Conservation (phyloP, 2,888 invertebrate species). For the Tridacna gigas region DNA sequence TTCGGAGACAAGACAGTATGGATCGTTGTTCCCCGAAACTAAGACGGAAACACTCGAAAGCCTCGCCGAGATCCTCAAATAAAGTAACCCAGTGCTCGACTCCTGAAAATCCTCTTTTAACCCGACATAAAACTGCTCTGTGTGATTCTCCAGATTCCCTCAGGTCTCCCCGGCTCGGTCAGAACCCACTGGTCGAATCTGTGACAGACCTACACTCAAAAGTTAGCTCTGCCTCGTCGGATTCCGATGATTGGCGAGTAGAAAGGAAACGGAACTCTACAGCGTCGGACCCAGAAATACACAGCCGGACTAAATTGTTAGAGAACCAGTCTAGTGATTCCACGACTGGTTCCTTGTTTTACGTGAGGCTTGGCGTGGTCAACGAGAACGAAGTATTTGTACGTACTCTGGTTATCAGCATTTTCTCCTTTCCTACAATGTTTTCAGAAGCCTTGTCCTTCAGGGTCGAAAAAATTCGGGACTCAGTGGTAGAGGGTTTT, state of each 20-base stretch:
- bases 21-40: conserved; percentile 8
- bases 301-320: not conserved
- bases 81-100: not conserved
- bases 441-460: too few species aligned
- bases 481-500: too few species aligned
- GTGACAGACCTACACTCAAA: conserved; percentile 14
- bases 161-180: conserved; percentile 16
- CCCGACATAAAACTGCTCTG: conserved; percentile 19
- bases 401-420: conserved; percentile 46
- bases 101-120: conserved; percentile 32
- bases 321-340: conserved; percentile 11
- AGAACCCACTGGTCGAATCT: conserved; percentile 28
- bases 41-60: conserved; percentile 21
- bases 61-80: conserved; percentile 13
- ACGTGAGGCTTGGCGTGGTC: conserved; percentile 48
- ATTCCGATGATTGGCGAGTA: conserved; percentile 10
- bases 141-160: conserved; percentile 41
- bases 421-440: too few species aligned
- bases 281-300: conserved; percentile 6
- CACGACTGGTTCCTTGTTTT: conserved; percentile 41
- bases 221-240: conserved; percentile 8
- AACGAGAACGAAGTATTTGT: conserved; percentile 65
- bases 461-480: too few species aligned
- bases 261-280: not conserved
- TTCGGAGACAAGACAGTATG: conserved; percentile 16